These are phyloP conservation scores for Microtus oregoni DNA, from an alignment of 2,113 vertebrate genomes.

Conservation along the genomic window DNA sequence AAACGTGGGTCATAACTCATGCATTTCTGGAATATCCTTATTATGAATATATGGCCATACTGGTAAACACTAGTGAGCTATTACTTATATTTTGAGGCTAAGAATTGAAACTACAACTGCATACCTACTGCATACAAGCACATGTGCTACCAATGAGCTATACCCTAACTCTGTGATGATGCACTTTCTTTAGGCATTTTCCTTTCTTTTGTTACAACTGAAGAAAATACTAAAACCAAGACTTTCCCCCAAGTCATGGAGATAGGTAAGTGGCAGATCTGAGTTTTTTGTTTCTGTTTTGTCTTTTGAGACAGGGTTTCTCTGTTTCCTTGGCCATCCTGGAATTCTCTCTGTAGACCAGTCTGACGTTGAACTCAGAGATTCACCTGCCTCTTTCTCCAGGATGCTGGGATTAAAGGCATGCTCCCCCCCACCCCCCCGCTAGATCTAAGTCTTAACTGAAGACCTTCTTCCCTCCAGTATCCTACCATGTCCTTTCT, in stretches of 20 bases:
- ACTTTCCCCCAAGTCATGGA: constrained; percentile 9
- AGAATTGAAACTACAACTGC: background rate
- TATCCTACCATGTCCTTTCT: background rate
- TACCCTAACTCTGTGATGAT: background rate
- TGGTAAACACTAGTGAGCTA: background rate
- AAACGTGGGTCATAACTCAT: background rate
- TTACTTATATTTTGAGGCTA: background rate
- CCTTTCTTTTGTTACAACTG: constrained; percentile 11
- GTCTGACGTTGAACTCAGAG: background rate
- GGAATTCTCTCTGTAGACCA: background rate
- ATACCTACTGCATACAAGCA: background rate
- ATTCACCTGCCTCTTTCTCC: background rate
- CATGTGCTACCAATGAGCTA: background rate
- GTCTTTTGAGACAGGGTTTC: background rate
- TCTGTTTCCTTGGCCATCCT: background rate
- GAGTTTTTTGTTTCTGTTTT: background rate
- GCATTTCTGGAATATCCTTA: background rate
- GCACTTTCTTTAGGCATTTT: background rate
- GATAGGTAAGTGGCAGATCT: background rate
- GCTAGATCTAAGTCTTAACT: background rate
- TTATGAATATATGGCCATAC: background rate
- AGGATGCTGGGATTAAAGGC: background rate
- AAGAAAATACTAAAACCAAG: constrained; percentile 43
- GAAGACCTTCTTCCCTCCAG: background rate
- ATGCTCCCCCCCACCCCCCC: background rate